Conservation (phyloP, 2,113 vertebrate species). For the Arenaria interpres region DNA sequence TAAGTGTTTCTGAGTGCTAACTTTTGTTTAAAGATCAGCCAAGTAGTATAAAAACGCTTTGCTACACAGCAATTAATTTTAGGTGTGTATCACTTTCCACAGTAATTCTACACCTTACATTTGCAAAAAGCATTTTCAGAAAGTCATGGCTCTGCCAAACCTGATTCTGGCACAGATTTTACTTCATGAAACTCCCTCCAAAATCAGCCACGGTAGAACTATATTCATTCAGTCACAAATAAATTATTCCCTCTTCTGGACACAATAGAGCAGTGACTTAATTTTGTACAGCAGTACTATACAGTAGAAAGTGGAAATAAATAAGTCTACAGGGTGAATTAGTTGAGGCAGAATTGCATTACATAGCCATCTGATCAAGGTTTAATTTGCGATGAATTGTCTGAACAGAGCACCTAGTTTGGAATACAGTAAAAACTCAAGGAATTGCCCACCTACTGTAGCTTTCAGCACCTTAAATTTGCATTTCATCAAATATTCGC, state of each 20-base stretch:
- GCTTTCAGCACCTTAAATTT: background rate
- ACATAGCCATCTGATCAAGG: background rate
- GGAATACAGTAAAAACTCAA: background rate
- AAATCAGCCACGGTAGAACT: background rate
- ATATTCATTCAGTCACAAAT: background rate
- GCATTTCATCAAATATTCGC: background rate
- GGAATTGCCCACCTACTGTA: background rate
- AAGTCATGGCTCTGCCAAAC: background rate
- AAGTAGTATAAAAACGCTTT: background rate
- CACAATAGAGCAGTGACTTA: background rate
- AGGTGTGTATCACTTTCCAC: background rate
- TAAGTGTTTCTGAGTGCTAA: background rate
- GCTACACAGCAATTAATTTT: constrained; percentile 5
- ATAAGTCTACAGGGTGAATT: background rate
- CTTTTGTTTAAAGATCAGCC: constrained; percentile 33
- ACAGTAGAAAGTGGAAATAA: background rate
- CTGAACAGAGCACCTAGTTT: background rate
- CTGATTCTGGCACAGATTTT: background rate
- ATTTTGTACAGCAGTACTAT: background rate
- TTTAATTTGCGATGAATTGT: background rate
- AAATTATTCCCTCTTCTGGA: background rate
- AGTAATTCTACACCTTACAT: background rate
- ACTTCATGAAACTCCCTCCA: background rate
- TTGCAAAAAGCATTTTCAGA: background rate
- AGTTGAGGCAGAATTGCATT: background rate